Evolutionary conservation across 30 jellyfish, hydroid and myxozoan genomes (phyloP), one percentile per base, ranked within the genome.

Genomic region (Hydra vulgaris): DNA sequence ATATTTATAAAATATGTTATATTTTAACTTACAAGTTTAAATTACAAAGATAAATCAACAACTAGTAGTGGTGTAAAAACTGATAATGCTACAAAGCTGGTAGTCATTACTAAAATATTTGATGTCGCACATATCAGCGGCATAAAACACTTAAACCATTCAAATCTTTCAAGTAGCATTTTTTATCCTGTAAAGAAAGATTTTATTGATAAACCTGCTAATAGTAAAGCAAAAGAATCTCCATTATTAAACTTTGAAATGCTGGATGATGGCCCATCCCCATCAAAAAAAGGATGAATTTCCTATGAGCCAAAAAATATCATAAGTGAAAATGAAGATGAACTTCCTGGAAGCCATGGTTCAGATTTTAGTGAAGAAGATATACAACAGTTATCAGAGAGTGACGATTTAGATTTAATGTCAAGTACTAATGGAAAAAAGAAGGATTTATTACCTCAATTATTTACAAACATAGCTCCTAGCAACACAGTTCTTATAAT

Each of bases 301-400:
- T 5, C 61, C 61, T 12, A 40, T 3, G 12, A 40, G 61, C 61
- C 61, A 40, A 40, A 40, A 66, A 80, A 80, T 21, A 16, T 68
- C 7, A 94, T 88, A 23, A 84, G 88, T 17, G 94, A 84, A 25
- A 81, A 71, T 68, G 99, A 88, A 20, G 88, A 85, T 23, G 81
- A 66, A 25, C 68, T 94, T 23, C 99, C 99, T 20, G 99, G 99
- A 8, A 87, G 88, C 67, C 95, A 81, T 66, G 99, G 99, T 66
- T 72, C 75, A 21, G 25, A 21, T 22, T 21, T 23, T 54, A 66
- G 70, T 15, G 87, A 80, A 27, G 97, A 79, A 15, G 95, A 89
- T 70, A 77, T 53, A 20, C 82, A 77, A 54, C 55, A 81, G 78
- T 82, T 81, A 7, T 89, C 85, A 18, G 84, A 83, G 25, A 71